Base-by-base conservation (phyloP, 2,888 invertebrate species). In the Trisateles emortualis region DNA sequence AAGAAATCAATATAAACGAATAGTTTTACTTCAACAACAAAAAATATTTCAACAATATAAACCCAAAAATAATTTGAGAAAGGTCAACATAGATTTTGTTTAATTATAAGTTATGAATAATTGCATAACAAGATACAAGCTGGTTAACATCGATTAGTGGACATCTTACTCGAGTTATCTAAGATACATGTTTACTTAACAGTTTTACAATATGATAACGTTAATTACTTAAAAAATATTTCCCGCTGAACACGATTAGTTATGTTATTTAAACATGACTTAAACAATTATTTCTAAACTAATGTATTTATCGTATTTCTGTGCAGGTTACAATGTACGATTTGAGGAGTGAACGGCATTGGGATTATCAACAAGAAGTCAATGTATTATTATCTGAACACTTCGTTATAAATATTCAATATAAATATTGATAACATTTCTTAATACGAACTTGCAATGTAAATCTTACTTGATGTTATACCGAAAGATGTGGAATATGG, bases 141-240 rank as follows among this genome's bases (percentile, higher is more conserved):
- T 81, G 86, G 81, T 78, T 87, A 90, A 91, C 90, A 91, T 84
- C 78, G 84, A 85, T 88, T 90, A 90, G 82, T 88, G 91, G 91
- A 90, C 90, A 89, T 73, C 87, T 88, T 89, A 90, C 87, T 86
- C 80, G 76, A 79, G 85, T 88, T 90, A 90, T 84, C 86, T 90
- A n/a, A 89, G 81, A 87, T 90, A 91, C 88, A 92, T 87, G 87
- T 84, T 85, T 86, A 85, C 87, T 88, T 90, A 92, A 89, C 88
- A 88, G 89, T 90, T 89, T 89, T 88, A 91, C 88, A 90, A 85
- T 87, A 83, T 84, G 84, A 80, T 83, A 76, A 79, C 78, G 78
- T 83, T 83, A 76, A 82, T 79, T 88, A 88, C 90, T 90, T 91
- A 90, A 88, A 86, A 90, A 88, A 87, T 90, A 88, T 88, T 83